Conservation (phyloP, 2,797 vertebrate genomes). For the Centropyge bicolor region DNA sequence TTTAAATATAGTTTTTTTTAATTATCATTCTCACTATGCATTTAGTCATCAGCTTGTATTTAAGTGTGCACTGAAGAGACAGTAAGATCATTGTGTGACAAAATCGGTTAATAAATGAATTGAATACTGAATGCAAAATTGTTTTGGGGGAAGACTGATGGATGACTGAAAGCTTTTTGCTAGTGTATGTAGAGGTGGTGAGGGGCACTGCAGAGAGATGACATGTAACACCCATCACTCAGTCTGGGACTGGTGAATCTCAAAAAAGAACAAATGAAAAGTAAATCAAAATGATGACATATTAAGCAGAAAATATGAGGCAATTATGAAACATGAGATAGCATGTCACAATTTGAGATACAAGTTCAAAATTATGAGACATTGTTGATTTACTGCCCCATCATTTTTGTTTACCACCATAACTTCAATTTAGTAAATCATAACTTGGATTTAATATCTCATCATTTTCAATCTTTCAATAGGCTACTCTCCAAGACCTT, state of each 20-base stretch:
- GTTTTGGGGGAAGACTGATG: background rate
- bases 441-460: no score
- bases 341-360: background rate
- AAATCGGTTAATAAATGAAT: slow-evolving; percentile 2
- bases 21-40: no score
- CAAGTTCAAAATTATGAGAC: background rate
- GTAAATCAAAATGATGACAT: background rate
- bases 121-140: slow-evolving; percentile 16
- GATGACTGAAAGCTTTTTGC: background rate
- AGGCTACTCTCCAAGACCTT: no score
- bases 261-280: background rate
- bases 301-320: background rate
- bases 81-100: background rate
- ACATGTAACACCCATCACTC: background rate
- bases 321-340: background rate
- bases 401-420: no score
- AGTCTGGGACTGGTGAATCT: background rate
- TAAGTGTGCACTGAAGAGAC: background rate
- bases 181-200: background rate
- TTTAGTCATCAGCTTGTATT: background rate
- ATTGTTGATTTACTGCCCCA: no score
- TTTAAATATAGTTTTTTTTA: no score
- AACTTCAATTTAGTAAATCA: no score
- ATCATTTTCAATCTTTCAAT: no score
- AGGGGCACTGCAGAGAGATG: background rate